A percentile compares a stretch with the other conserved stretches of the same genome.
Conservation (phyloP, 1,140 invertebrate genomes). For the Cotesia typhae region DNA sequence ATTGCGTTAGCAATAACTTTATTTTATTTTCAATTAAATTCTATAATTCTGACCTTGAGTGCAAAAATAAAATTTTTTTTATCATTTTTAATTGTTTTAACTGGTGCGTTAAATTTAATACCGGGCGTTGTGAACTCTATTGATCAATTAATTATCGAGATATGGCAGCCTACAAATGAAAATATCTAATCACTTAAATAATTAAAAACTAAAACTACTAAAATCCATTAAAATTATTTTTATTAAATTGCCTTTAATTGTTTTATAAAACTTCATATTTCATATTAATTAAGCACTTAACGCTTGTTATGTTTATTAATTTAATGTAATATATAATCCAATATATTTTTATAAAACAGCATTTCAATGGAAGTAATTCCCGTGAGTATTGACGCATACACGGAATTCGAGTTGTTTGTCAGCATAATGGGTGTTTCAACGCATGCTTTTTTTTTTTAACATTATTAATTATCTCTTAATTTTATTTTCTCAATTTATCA, state of each 20-base stretch:
- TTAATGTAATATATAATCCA: conserved; percentile 19
- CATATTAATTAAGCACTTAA: conserved; percentile 16
- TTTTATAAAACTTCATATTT: no score
- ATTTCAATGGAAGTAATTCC: conserved; percentile 66
- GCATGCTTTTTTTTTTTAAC: background rate
- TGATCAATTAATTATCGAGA: conserved; percentile 2
- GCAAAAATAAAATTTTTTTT: no score
- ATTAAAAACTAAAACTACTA: background rate
- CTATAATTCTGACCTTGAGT: no score
- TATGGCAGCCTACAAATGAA: background rate
- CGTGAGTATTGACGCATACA: conserved; percentile 55
- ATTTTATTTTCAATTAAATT: no score
- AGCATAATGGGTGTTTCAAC: conserved; percentile 19
- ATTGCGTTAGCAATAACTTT: no score
- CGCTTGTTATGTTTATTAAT: conserved; percentile 22
- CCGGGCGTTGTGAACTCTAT: no score
- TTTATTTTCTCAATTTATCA: background rate
- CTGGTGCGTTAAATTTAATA: no score
- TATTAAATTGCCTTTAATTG: background rate
- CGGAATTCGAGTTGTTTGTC: conserved; percentile 32
- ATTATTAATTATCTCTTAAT: background rate
- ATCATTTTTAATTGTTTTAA: no score
- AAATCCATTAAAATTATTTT: conserved; percentile 2
- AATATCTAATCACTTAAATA: no score
- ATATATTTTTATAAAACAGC: conserved; percentile 59